Base-by-base conservation (phyloP, 2,113 vertebrate species). In the Aleadryas rufinucha region DNA sequence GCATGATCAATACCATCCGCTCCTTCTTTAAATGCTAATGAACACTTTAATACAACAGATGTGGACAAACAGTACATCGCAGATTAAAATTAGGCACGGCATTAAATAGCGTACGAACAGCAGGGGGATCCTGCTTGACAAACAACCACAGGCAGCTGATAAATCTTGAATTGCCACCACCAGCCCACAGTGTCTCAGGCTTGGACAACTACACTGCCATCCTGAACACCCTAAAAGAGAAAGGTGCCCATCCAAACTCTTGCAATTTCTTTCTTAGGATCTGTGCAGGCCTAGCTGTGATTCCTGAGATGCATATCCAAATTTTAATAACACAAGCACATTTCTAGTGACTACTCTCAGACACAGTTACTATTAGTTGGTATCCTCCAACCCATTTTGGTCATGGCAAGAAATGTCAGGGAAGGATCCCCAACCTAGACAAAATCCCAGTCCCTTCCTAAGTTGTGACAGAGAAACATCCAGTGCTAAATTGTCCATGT, bases 1-100 rank as follows among this genome's bases (percentile, higher is more conserved):
- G 93, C 64, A 28, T 96, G 97, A 98, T 98, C 97, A 96, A 97
- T 98, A 98, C 94, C 96, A 94, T 97, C 96, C 91, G 7, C 76
- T 97, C 64, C 78, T 97, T 96, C 97, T 98, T 98, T 98, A 98
- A 97, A 97, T 97, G 95, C 96, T 98, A 98, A 98, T 97, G 94
- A 98, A 95, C 44, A 90, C 96, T 97, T 97, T 95, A 97, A 97
- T 95, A 77, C 94, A 96, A 96, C 97, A 98, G 98, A 98, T 98
- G 97, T 95, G 96, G 97, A 96, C 95, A 96, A 90, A 97, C 94
- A 97, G 97, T 98, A 96, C 49, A 74, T 37, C 85, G 95, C 95
- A 97, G 95, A 97, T 97, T 97, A 97, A 97, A 98, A 97, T 97
- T 91, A 97, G 96, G 93, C 97, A 97, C 26, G 26, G 86, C 95